Evolutionary conservation across 2,797 vertebrate species (phyloP).

Genomic region (Microhierax caerulescens): DNA sequence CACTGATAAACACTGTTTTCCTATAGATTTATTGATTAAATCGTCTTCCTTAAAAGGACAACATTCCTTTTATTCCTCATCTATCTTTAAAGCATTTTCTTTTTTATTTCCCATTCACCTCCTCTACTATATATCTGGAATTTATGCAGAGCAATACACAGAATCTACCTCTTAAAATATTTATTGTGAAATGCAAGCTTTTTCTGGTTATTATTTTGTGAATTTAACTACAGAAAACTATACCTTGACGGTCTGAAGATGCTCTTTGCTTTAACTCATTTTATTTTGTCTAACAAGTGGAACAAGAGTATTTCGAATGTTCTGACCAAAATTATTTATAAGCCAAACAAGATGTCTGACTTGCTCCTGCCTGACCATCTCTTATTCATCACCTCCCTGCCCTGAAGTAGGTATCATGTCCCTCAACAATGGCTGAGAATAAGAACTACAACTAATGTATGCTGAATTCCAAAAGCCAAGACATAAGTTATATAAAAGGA

Average conservation of each 20-base stretch:
- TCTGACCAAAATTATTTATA: not conserved
- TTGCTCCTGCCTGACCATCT: not conserved
- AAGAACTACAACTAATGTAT: not conserved
- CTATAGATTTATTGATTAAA: not conserved
- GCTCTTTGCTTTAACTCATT: not conserved
- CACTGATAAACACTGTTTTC: not conserved
- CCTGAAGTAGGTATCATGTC: not conserved
- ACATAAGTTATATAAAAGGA: not conserved
- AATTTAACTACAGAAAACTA: not conserved
- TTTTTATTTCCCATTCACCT: not conserved
- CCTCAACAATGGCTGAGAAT: not conserved
- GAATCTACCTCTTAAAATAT: not conserved
- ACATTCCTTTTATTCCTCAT: not conserved
- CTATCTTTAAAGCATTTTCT: not conserved
- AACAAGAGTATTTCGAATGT: not conserved
- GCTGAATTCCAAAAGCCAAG: not conserved
- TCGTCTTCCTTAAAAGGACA: not conserved
- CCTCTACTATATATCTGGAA: not conserved
- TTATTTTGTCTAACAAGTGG: not conserved
- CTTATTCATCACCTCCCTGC: not conserved
- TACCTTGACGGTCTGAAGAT: not conserved
- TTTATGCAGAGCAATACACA: not conserved
- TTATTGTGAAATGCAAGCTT: not conserved
- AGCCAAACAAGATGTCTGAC: not conserved
- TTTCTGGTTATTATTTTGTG: not conserved